Evolutionary conservation across 1,140 invertebrate species (phyloP).

Genomic region (Drosophila nannoptera): DNA sequence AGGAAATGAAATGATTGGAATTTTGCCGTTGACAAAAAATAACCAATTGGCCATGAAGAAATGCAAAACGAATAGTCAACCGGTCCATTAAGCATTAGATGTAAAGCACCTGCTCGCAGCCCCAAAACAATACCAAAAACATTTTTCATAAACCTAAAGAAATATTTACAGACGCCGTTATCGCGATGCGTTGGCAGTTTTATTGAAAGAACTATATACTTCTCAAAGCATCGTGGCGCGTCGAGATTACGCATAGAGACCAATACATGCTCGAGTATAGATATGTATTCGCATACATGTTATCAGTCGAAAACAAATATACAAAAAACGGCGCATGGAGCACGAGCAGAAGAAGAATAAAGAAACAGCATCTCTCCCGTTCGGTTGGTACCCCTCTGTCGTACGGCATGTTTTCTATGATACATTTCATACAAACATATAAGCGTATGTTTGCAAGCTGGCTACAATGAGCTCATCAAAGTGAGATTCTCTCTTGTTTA

Average conservation of each 20-base stretch:
- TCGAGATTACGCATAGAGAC: constrained; percentile 43
- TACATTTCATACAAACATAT: not conserved
- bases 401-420: constrained; percentile 9
- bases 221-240: constrained; percentile 27
- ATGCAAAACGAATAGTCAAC: not conserved
- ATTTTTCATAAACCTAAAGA: not conserved
- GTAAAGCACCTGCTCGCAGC: not conserved
- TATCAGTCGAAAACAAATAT: constrained; percentile 30
- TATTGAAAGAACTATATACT: constrained; percentile 39
- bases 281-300: constrained; percentile 1
- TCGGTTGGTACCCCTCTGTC: not conserved
- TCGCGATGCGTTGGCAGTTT: constrained; percentile 43
- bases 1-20: constrained; percentile 13
- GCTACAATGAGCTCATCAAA: constrained; percentile 48
- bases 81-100: not conserved
- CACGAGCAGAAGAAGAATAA: constrained; percentile 4
- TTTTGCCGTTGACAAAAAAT: not conserved
- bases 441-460: not conserved
- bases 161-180: constrained; percentile 21
- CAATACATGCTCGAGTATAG: not conserved
- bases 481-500: constrained; percentile 29
- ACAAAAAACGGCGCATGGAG: constrained; percentile 9
- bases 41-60: not conserved
- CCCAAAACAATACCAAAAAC: not conserved
- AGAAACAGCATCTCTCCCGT: constrained; percentile 8